phyloP scores from a whole-genome alignment of 1,140 invertebrate genomes.

The Bradysia coprophila region DNA sequence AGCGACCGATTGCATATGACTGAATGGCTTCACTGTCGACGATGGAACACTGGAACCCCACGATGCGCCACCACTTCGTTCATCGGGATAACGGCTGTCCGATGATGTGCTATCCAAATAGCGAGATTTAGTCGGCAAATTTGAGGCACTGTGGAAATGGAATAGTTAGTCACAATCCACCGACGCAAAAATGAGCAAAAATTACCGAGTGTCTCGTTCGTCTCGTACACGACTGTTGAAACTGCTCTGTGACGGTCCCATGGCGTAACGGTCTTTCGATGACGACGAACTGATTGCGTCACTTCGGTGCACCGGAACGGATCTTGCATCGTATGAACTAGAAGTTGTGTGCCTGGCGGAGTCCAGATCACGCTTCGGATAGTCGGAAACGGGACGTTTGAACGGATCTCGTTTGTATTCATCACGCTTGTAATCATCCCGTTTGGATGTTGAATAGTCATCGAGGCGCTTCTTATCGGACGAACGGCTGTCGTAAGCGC shows the following conservation, averaged over 20 bases:
- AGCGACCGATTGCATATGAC: not conserved
- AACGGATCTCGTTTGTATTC: constrained; percentile 12
- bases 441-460: constrained; percentile 15
- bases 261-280: constrained; percentile 8
- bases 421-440: constrained; percentile 11
- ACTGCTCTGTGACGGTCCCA: constrained; percentile 1
- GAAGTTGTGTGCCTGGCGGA: constrained; percentile 2
- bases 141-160: not conserved
- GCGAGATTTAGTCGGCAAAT: not conserved
- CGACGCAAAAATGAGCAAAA: not conserved
- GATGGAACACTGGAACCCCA: constrained; percentile 12
- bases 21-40: constrained; percentile 1
- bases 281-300: constrained; percentile 12
- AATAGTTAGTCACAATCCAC: not conserved
- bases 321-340: not conserved
- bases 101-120: not conserved
- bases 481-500: not conserved
- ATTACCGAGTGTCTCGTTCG: not conserved
- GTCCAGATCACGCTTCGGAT: constrained; percentile 19
- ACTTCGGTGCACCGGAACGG: constrained; percentile 9
- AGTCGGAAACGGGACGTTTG: constrained; percentile 5
- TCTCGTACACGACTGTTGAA: not conserved
- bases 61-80: constrained; percentile 7
- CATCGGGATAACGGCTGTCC: not conserved
- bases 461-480: constrained; percentile 8